A percentile compares a stretch with the other conserved stretches of the same genome.
Conservation (phyloP, 2,888 invertebrate species). For the Chloroclystis v-ata region DNA sequence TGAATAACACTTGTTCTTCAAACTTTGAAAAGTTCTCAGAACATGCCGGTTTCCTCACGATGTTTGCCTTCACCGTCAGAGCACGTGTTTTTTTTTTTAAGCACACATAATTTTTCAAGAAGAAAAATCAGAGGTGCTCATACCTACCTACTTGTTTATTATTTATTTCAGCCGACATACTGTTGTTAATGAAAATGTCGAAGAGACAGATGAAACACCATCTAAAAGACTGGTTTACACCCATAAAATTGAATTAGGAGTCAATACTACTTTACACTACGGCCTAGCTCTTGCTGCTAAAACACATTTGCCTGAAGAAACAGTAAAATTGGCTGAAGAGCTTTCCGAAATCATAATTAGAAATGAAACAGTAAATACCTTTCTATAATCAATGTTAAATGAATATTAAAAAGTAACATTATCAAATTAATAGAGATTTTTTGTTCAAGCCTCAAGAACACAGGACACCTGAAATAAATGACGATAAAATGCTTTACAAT, state of each 20-base stretch:
- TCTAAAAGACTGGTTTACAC: conserved; percentile 77
- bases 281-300: conserved; percentile 81
- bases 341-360: conserved; percentile 59
- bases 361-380: conserved; percentile 53
- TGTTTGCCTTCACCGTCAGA: no score
- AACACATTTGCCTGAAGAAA: conserved; percentile 78
- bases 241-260: conserved; percentile 80
- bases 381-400: no score
- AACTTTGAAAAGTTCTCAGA: no score
- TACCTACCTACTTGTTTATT: not conserved
- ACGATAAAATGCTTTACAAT: conserved; percentile 51
- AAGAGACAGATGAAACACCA: conserved; percentile 36
- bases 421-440: not conserved
- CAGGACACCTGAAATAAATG: conserved; percentile 37
- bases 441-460: conserved; percentile 48
- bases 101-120: no score
- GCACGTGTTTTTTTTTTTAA: no score
- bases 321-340: conserved; percentile 73
- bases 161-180: conserved; percentile 52
- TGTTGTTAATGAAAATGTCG: conserved; percentile 57
- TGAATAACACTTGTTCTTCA: no score
- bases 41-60: no score
- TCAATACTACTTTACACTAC: conserved; percentile 65
- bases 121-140: no score
- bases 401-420: no score